These are phyloP conservation scores for Psephotus haematonotus DNA, from an alignment of 2,113 vertebrate species.

Conservation along the genomic window DNA sequence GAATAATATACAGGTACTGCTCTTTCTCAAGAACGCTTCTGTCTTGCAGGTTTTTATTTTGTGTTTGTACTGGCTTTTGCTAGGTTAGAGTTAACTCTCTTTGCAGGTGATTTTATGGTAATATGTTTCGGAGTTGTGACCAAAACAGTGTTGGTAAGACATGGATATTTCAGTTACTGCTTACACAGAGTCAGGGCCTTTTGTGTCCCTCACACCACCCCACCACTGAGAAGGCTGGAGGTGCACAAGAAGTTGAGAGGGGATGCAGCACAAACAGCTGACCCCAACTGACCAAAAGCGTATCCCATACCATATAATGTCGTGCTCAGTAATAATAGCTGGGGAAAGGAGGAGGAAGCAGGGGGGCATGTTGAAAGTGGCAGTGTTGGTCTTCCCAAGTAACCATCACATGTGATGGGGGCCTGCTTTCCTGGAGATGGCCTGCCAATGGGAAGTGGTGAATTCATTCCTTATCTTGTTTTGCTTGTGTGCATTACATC, in stretches of 20 bases:
- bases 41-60: background rate
- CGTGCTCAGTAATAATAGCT: background rate
- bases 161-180: background rate
- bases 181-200: background rate
- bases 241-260: background rate
- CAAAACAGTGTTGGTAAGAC: background rate
- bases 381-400: background rate
- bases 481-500: background rate
- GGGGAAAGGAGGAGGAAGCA: background rate
- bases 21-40: too few species aligned
- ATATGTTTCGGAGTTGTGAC: background rate
- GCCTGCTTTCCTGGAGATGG: background rate
- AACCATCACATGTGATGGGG: fast-evolving
- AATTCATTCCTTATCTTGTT: background rate
- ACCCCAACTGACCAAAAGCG: background rate
- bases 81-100: background rate
- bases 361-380: background rate
- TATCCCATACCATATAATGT: background rate
- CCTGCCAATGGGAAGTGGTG: background rate
- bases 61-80: background rate
- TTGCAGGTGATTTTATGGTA: background rate
- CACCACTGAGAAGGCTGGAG: background rate
- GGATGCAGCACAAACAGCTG: background rate
- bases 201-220: background rate
- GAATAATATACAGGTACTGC: too few species aligned